These are phyloP conservation scores for Hypomecis atomaria DNA, from an alignment of 2,888 invertebrate species.

Conservation along the genomic window DNA sequence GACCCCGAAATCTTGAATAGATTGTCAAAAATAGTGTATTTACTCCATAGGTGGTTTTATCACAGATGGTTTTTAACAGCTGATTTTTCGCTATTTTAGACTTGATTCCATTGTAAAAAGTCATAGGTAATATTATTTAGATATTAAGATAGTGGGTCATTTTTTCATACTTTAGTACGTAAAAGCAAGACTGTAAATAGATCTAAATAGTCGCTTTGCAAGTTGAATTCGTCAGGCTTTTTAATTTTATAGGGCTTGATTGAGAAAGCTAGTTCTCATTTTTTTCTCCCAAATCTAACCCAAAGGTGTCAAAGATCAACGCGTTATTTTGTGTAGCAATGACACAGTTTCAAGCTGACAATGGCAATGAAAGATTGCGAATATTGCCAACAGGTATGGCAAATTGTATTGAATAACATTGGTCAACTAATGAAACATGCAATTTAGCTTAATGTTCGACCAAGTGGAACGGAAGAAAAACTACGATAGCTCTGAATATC, in stretches of 20 bases:
- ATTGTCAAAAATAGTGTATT: no score
- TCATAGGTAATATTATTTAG: no score
- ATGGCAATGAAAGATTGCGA: constrained; percentile 59
- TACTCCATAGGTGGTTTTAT: no score
- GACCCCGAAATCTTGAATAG: no score
- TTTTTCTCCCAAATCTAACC: constrained; percentile 13
- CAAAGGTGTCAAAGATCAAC: constrained; percentile 26
- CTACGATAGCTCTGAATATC: background rate
- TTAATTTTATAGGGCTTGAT: constrained; percentile 6
- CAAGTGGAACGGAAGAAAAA: constrained; percentile 34
- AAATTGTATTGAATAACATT: constrained; percentile 46
- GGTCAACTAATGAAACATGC: constrained; percentile 41
- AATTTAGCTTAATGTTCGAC: constrained; percentile 39
- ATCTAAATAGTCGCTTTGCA: background rate
- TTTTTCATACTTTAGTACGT: no score
- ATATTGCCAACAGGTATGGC: constrained; percentile 42
- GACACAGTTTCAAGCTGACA: constrained; percentile 53
- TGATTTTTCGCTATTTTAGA: no score
- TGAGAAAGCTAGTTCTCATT: constrained; percentile 11
- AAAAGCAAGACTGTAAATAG: background rate
- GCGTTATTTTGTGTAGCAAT: constrained; percentile 43
- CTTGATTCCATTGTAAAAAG: no score
- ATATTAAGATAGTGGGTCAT: no score
- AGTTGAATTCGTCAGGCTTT: background rate
- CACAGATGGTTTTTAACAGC: no score